A percentile compares a stretch with the other conserved stretches of the same genome.
Evolutionary conservation across 2,888 invertebrate genomes (phyloP).

Genomic region (Aradus depressus): DNA sequence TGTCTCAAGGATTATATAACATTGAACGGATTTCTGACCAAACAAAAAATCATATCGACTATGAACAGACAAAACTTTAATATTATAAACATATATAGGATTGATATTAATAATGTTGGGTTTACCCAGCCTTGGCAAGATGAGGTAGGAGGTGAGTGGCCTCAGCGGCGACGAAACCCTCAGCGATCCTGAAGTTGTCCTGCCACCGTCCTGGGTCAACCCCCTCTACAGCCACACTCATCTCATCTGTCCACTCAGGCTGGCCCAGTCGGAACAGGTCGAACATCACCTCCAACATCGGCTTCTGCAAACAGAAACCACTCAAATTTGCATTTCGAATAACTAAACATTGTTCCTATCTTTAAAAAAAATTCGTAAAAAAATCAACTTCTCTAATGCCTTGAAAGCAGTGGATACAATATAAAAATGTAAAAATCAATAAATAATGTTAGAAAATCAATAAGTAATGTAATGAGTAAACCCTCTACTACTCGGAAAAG

Average conservation of each 20-base stretch:
- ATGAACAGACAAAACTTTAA: neutral
- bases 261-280: slow-evolving; percentile 63
- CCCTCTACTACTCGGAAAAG: no score
- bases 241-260: slow-evolving; percentile 88
- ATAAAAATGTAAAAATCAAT: no score
- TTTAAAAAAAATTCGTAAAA: no score
- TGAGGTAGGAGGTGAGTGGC: slow-evolving; percentile 76
- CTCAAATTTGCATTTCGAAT: no score
- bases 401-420: no score
- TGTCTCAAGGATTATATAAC: neutral
- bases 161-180: slow-evolving; percentile 92
- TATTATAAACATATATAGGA: neutral
- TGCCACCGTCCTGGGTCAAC: slow-evolving; percentile 66
- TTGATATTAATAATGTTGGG: neutral
- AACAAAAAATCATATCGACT: slow-evolving; percentile 2
- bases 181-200: slow-evolving; percentile 78
- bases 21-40: slow-evolving; percentile 7
- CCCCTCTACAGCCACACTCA: slow-evolving; percentile 74
- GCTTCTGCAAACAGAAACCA: slow-evolving; percentile 55
- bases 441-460: no score
- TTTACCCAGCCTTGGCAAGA: slow-evolving; percentile 52
- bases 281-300: slow-evolving; percentile 81
- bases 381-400: no score
- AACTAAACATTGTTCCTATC: no score
- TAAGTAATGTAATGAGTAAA: no score